Evolutionary conservation across 2,888 invertebrate genomes (phyloP).

Genomic region (Pegoplata infirma): DNA sequence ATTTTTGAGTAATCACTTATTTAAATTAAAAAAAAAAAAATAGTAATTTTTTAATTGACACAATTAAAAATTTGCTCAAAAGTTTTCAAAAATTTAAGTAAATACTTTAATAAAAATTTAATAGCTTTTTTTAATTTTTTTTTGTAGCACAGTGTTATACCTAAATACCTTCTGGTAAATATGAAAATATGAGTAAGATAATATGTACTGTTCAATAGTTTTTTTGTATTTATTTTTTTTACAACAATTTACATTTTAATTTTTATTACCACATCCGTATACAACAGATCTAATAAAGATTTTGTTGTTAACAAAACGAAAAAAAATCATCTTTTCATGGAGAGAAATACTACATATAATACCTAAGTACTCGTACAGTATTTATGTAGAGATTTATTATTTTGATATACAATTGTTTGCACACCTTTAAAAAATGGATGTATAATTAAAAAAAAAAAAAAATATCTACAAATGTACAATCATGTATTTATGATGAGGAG

Average conservation of each 20-base stretch:
- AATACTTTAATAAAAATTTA: too few species aligned
- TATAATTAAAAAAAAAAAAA: not conserved
- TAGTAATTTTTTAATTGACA: too few species aligned
- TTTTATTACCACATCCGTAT: conserved; percentile 46
- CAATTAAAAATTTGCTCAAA: too few species aligned
- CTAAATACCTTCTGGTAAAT: too few species aligned
- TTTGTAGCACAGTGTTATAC: too few species aligned
- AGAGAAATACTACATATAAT: conserved; percentile 1
- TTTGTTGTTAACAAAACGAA: conserved; percentile 7
- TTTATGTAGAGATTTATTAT: conserved; percentile 38
- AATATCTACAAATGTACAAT: not conserved
- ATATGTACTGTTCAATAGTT: conserved; percentile 8
- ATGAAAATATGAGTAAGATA: conserved; percentile 12
- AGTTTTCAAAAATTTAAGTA: too few species aligned
- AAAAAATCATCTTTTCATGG: conserved; percentile 1
- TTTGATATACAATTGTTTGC: conserved; percentile 48
- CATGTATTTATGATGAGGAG: not conserved
- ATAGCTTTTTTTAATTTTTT: too few species aligned
- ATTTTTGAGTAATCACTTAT: too few species aligned
- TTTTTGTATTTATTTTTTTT: not conserved
- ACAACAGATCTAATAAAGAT: conserved; percentile 39
- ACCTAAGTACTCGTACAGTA: conserved; percentile 7
- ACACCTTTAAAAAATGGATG: conserved; percentile 45
- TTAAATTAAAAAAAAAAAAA: too few species aligned
- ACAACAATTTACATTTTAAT: conserved; percentile 24